These are phyloP conservation scores for Melangyna quadrimaculata DNA, from an alignment of 2,888 invertebrate species.

Conservation along the genomic window DNA sequence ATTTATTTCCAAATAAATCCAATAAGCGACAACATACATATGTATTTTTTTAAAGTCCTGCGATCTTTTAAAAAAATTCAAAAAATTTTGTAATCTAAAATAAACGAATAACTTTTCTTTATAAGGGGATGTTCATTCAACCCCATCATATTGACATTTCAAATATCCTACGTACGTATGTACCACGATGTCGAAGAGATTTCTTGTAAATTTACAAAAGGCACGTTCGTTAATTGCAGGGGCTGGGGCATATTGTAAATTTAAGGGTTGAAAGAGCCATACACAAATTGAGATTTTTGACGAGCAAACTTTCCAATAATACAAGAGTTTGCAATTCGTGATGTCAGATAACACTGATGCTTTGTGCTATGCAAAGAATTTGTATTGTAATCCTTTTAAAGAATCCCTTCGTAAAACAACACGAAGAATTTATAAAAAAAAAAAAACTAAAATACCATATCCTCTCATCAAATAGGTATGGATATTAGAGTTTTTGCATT, in stretches of 20 bases:
- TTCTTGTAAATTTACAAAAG: slow-evolving; percentile 13
- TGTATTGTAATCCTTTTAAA: slow-evolving; percentile 42
- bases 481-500: slow-evolving; percentile 24
- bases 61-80: not conserved
- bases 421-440: slow-evolving; percentile 26
- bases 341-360: not conserved
- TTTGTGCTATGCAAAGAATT: slow-evolving; percentile 32
- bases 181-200: not conserved
- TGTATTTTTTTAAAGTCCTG: not conserved
- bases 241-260: slow-evolving; percentile 31
- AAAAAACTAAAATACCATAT: slow-evolving; percentile 36
- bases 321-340: slow-evolving; percentile 48
- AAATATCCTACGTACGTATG: not conserved
- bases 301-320: slow-evolving; percentile 15
- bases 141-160: not conserved
- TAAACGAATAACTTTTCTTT: not conserved
- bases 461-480: not conserved
- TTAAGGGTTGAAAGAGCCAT: slow-evolving; percentile 46
- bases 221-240: slow-evolving; percentile 46
- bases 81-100: slow-evolving; percentile 35
- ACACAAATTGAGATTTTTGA: not conserved
- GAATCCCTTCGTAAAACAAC: slow-evolving; percentile 31
- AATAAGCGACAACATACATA: not conserved
- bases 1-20: not conserved
- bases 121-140: not conserved